A percentile compares a stretch with the other conserved stretches of the same genome.
Conservation (phyloP, 2,113 vertebrate genomes). For the Butastur rufipennis region DNA sequence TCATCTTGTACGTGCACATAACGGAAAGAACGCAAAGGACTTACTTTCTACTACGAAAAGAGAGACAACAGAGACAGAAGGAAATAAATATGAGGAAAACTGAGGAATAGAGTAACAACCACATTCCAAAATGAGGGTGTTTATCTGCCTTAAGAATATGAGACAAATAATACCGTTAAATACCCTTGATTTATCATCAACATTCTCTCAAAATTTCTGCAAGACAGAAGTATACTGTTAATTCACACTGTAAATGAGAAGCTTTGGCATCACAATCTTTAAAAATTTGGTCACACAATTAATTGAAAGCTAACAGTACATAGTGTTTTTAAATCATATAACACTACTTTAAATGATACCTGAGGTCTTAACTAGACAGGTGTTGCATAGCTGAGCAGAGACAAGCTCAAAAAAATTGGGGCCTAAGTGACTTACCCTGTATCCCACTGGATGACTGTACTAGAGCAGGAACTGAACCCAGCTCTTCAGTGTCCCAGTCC, state of each 20-base stretch:
- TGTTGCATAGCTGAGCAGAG: slow-evolving; percentile 19
- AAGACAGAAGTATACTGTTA: neutral
- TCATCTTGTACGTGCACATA: neutral
- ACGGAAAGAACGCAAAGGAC: neutral
- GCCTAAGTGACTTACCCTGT: slow-evolving; percentile 58
- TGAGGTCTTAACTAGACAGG: neutral
- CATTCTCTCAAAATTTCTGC: neutral
- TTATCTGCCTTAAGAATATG: neutral
- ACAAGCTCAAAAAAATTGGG: slow-evolving; percentile 24
- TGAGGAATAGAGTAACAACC: neutral
- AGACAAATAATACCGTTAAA: neutral
- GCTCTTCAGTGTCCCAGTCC: slow-evolving; percentile 60
- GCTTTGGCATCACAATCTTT: neutral
- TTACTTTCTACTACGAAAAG: neutral
- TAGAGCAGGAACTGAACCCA: slow-evolving; percentile 64
- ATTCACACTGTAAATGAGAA: neutral
- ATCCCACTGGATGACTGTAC: slow-evolving; percentile 50
- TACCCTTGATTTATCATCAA: neutral
- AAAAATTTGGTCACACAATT: neutral
- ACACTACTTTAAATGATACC: neutral
- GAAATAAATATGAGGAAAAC: neutral
- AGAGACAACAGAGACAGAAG: neutral
- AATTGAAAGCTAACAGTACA: neutral
- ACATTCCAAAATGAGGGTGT: neutral
- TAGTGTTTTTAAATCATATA: neutral